These are phyloP conservation scores for Lasiurus cinereus DNA, from an alignment of 2,113 vertebrate genomes.

Conservation along the genomic window DNA sequence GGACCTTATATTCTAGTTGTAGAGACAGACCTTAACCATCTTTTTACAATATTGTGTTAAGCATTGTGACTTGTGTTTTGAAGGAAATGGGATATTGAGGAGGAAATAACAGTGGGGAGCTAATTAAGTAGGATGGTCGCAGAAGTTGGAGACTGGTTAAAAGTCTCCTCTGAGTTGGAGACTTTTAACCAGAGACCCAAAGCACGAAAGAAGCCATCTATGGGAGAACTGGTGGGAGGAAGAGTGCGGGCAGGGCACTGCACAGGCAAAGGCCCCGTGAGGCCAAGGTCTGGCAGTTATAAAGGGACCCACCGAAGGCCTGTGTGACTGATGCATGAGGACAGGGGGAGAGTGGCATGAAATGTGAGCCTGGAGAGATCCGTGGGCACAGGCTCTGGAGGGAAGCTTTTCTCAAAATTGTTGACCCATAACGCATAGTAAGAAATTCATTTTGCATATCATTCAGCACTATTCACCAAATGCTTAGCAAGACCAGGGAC, in stretches of 20 bases:
- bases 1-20: not conserved
- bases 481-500: not conserved
- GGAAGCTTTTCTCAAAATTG: not conserved
- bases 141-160: not conserved
- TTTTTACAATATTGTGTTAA: not conserved
- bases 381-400: not conserved
- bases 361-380: not conserved
- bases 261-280: not conserved
- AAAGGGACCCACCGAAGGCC: not conserved
- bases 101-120: not conserved
- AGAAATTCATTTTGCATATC: not conserved
- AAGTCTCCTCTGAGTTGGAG: too few relatives aligned
- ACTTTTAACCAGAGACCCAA: not conserved
- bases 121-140: not conserved
- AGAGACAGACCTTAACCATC: not conserved
- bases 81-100: not conserved
- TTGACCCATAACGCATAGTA: not conserved
- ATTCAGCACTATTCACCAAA: not conserved
- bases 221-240: not conserved
- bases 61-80: not conserved
- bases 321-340: not conserved
- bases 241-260: accelerated
- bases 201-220: not conserved
- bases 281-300: not conserved
- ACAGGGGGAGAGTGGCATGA: not conserved